Percentiles rank a stretch among this genome's conserved stretches.
phyloP scores from a whole-genome alignment of 2,797 vertebrate species.

The Dallia pectoralis region DNA sequence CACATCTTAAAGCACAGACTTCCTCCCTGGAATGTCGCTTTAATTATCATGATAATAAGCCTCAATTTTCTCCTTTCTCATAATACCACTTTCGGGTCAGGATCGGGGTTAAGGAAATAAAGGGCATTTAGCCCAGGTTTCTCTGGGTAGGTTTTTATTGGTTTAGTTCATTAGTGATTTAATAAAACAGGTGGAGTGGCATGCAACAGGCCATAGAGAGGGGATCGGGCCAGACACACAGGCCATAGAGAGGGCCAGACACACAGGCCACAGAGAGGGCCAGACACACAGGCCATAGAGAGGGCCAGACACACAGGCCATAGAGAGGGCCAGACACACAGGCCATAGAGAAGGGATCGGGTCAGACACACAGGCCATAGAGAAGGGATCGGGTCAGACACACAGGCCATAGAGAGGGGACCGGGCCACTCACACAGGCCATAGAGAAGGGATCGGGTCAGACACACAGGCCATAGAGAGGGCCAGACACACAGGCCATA shows the following conservation, averaged over 20 bases:
- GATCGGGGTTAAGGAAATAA: conserved; percentile 71
- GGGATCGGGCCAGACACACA: conserved; percentile 26
- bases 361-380: too few relatives aligned
- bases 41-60: conserved; percentile 76
- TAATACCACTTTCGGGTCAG: conserved; percentile 61
- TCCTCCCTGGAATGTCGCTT: conserved; percentile 58
- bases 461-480: too few relatives aligned
- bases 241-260: too few relatives aligned
- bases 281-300: background rate
- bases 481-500: background rate
- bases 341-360: too few relatives aligned
- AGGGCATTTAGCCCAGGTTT: conserved; percentile 55
- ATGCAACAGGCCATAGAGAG: conserved; percentile 52
- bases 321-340: too few relatives aligned
- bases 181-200: conserved; percentile 58
- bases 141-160: conserved; percentile 53
- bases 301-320: too few relatives aligned
- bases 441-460: too few relatives aligned
- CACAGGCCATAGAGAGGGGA: too few relatives aligned
- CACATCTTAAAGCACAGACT: conserved; percentile 50
- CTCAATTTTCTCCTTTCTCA: conserved; percentile 70
- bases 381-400: too few relatives aligned
- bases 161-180: conserved; percentile 57
- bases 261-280: too few relatives aligned
- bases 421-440: background rate